Evolutionary conservation across 2,113 vertebrate species (phyloP).

Genomic region (Passerina amoena): DNA sequence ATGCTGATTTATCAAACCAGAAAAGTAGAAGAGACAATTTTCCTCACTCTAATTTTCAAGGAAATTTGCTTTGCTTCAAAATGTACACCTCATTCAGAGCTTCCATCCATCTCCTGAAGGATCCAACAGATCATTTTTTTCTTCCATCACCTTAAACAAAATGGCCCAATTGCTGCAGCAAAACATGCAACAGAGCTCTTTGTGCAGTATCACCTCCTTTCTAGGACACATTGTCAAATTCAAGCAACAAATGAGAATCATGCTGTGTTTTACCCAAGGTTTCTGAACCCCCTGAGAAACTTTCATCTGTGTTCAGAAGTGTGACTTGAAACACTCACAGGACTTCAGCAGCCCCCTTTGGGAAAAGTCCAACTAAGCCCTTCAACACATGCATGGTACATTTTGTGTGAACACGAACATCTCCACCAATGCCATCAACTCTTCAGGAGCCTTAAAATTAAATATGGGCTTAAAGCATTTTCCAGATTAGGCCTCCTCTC

Average conservation of each 20-base stretch:
- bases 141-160: background rate
- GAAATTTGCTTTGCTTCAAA: background rate
- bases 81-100: background rate
- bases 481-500: background rate
- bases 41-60: background rate
- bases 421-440: constrained; percentile 10
- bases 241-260: background rate
- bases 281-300: background rate
- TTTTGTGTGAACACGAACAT: background rate
- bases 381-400: background rate
- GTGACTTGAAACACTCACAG: background rate
- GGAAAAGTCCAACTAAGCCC: background rate
- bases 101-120: background rate
- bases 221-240: background rate
- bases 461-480: constrained; percentile 19
- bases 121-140: background rate
- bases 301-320: background rate
- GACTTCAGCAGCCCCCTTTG: background rate
- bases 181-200: rapidly evolving
- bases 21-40: background rate
- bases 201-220: background rate
- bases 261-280: background rate
- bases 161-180: background rate
- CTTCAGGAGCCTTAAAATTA: constrained; percentile 35
- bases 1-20: background rate